A percentile compares a stretch with the other conserved stretches of the same genome.
Evolutionary conservation across 2,888 invertebrate genomes (phyloP).

Genomic region (Ectemnius cavifrons): DNA sequence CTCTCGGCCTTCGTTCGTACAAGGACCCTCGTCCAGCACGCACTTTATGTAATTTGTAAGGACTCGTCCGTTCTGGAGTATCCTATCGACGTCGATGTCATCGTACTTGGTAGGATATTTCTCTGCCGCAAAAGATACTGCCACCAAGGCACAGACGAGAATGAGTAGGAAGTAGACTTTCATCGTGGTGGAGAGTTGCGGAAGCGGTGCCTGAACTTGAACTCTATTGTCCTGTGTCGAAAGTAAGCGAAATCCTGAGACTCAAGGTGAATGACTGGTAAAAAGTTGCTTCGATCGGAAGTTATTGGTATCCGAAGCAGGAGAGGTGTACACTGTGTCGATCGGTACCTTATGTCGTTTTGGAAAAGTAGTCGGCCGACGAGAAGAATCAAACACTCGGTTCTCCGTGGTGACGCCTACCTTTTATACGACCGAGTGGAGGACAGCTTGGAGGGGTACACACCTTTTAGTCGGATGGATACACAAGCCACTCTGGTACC

Average conservation of each 20-base stretch:
- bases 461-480: conserved; percentile 9
- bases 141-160: conserved; percentile 57
- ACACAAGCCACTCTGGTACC: background rate
- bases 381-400: conserved; percentile 26
- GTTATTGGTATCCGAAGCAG: background rate
- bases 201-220: background rate
- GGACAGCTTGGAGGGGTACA: conserved; percentile 28
- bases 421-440: conserved; percentile 41
- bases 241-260: background rate
- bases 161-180: conserved; percentile 47
- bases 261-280: background rate
- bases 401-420: conserved; percentile 12
- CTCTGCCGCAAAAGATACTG: conserved; percentile 52
- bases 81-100: conserved; percentile 81
- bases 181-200: conserved; percentile 43
- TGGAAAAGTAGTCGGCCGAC: conserved; percentile 1
- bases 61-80: conserved; percentile 80
- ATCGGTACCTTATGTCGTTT: conserved; percentile 2
- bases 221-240: conserved; percentile 4
- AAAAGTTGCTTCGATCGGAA: background rate
- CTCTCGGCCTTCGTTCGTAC: conserved; percentile 82
- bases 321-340: background rate
- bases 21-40: conserved; percentile 81
- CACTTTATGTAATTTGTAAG: conserved; percentile 83
- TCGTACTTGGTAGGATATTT: conserved; percentile 81